Base-by-base conservation (phyloP, 1,140 invertebrate species). In the Aporrectodea caliginosa region DNA sequence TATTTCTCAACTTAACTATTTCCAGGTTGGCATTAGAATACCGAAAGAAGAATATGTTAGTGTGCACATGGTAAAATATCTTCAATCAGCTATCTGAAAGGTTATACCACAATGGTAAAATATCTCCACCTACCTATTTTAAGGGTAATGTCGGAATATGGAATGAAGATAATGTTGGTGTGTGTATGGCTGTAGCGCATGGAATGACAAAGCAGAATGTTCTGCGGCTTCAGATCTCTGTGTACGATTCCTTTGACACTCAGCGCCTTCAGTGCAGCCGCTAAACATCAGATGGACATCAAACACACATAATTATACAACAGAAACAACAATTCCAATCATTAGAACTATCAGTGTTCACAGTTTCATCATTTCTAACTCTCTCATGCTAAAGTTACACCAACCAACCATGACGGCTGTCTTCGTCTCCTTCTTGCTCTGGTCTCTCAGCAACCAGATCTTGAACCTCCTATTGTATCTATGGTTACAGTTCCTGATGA, bases 171-270 rank as follows among this genome's bases (percentile, higher is more conserved):
- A 33, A 74, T 74, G 73, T 74, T 74, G 16, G 73, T 74, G 73
- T 74, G 73, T 0, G 73, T 74, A 30, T 74, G 73, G 27, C 92
- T 92, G 75, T 91, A 91, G 29, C 84, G 32, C 27, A 32, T 82
- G 70, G 85, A 83, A 89, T 97, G 93, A 87, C 94, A 94, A 72
- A 98, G 90, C 75, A 98, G 90, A 85, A 98, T 98, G 89, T 98
- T 98, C 90, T 98, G 96, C 80, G 97, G 97, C 89, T 99, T 99
- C 84, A 99, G 91, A 91, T 99, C 98, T 84, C 98, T 91, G 88
- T 99, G 98, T 73, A 99, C 96, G 85, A 99, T 97, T 84, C 95
- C 97, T 90, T 98, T 98, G 79, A 92, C 93, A 90, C 97, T 93
- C 80, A 99, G 90, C 27, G 96, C 96, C 87, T 95, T 93, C 95